These are phyloP conservation scores for Pseudochaenichthys georgianus DNA, from an alignment of 2,797 vertebrate species.

Conservation along the genomic window DNA sequence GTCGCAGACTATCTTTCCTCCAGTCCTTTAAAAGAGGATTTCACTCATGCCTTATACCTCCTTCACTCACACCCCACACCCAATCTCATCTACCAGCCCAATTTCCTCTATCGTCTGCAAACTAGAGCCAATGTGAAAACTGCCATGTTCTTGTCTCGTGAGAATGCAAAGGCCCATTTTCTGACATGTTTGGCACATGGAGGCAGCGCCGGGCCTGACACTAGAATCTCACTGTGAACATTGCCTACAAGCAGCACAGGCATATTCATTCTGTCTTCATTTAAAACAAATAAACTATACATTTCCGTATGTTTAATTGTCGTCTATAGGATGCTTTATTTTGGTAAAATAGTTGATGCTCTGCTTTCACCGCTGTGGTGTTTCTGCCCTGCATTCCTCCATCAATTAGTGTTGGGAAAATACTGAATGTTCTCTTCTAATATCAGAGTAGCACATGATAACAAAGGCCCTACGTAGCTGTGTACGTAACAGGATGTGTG, in stretches of 20 bases:
- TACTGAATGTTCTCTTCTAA: too few species aligned
- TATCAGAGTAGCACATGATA: too few species aligned
- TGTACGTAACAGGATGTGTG: too few species aligned
- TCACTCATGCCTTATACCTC: slow-evolving; percentile 37
- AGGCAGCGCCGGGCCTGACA: slow-evolving; percentile 10
- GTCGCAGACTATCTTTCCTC: slow-evolving; percentile 38
- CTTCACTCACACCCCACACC: slow-evolving; percentile 26
- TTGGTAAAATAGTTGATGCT: slow-evolving; percentile 8
- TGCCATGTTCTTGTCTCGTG: slow-evolving; percentile 42
- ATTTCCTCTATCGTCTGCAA: slow-evolving; percentile 55
- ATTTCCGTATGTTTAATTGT: background rate
- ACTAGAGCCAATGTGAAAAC: slow-evolving; percentile 43
- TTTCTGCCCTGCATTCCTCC: slow-evolving; percentile 6
- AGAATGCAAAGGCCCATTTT: slow-evolving; percentile 24
- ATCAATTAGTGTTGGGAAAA: background rate
- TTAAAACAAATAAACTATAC: background rate
- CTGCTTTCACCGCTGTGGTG: background rate
- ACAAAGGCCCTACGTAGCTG: too few species aligned
- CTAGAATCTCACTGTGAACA: slow-evolving; percentile 16
- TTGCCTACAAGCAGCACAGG: background rate
- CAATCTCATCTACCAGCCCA: slow-evolving; percentile 59
- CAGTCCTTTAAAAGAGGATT: slow-evolving; percentile 52
- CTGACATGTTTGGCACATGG: slow-evolving; percentile 34
- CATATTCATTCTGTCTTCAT: slow-evolving; percentile 11
- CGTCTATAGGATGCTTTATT: background rate